Conservation (phyloP, 2,113 vertebrate genomes). For the Zapus hudsonius region DNA sequence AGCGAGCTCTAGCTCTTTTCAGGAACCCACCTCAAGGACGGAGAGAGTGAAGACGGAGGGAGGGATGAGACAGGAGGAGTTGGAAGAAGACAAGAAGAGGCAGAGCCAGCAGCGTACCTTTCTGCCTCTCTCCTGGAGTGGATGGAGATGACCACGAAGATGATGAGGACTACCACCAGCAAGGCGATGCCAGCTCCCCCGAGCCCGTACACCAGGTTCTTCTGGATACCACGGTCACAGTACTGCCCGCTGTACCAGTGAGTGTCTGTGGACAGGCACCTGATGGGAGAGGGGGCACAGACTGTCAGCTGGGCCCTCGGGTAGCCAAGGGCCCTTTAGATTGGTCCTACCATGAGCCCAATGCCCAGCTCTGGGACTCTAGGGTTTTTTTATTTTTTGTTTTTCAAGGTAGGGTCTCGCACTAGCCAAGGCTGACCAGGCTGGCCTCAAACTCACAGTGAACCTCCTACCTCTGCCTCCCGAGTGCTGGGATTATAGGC, state of each 20-base stretch:
- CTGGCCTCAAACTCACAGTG: no score
- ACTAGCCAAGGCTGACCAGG: no score
- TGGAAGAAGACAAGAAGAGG: neutral
- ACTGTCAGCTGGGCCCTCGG: neutral
- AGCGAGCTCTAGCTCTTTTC: neutral
- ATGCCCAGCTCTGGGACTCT: no score
- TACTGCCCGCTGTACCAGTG: conserved; percentile 65
- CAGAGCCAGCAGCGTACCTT: neutral
- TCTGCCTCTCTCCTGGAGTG: neutral
- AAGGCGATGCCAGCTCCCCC: fast-evolving
- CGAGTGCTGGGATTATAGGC: no score
- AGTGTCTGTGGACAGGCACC: conserved; percentile 66
- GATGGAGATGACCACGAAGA: neutral
- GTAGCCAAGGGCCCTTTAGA: no score
- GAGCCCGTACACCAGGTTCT: conserved; percentile 58
- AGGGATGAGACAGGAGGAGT: fast-evolving
- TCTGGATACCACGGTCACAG: conserved; percentile 26
- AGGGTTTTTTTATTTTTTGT: no score
- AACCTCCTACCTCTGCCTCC: no score
- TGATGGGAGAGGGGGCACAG: neutral
- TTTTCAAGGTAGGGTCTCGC: no score
- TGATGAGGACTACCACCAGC: neutral
- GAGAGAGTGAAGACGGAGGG: neutral
- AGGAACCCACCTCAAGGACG: neutral
- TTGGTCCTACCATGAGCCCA: neutral